Percentiles rank a stretch among this genome's conserved stretches.
These are phyloP conservation scores for Phalanger gymnotis DNA, from an alignment of 2,797 vertebrate genomes.

Conservation along the genomic window DNA sequence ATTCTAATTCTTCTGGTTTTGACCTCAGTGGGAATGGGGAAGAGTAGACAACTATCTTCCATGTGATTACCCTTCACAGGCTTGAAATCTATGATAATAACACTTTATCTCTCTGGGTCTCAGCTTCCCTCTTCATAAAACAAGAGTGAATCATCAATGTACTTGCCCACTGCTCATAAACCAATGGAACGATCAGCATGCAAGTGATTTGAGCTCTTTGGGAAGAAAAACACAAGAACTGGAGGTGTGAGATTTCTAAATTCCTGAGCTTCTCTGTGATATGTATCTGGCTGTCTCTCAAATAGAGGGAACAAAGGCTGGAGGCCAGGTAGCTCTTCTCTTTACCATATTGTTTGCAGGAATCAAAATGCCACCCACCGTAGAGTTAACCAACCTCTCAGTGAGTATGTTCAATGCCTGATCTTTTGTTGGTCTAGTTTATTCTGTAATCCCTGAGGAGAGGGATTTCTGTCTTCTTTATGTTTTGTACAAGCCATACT, in stretches of 20 bases:
- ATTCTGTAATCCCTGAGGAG: fast-evolving
- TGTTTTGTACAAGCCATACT: fast-evolving
- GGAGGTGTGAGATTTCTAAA: not conserved
- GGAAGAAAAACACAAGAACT: not conserved
- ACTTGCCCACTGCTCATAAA: too few species aligned
- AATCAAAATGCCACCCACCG: fast-evolving
- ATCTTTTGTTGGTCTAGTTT: not conserved
- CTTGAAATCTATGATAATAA: too few species aligned
- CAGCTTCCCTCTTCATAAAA: not conserved
- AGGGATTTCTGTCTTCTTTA: not conserved
- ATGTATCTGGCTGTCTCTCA: not conserved
- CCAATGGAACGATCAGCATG: not conserved
- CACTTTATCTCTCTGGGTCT: not conserved
- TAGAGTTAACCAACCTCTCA: fast-evolving
- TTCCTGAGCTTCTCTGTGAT: not conserved
- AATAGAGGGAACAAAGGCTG: not conserved
- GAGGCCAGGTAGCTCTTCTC: not conserved
- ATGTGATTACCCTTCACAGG: fast-evolving
- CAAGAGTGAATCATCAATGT: not conserved
- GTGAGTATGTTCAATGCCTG: fast-evolving
- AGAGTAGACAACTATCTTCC: not conserved
- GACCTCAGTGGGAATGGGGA: not conserved
- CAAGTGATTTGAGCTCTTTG: not conserved
- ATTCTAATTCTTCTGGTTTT: not conserved
- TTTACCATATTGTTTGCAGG: not conserved